A percentile compares a stretch with the other conserved stretches of the same genome.
Conservation (phyloP, 2,797 vertebrate genomes). For the Champsocephalus gunnari region DNA sequence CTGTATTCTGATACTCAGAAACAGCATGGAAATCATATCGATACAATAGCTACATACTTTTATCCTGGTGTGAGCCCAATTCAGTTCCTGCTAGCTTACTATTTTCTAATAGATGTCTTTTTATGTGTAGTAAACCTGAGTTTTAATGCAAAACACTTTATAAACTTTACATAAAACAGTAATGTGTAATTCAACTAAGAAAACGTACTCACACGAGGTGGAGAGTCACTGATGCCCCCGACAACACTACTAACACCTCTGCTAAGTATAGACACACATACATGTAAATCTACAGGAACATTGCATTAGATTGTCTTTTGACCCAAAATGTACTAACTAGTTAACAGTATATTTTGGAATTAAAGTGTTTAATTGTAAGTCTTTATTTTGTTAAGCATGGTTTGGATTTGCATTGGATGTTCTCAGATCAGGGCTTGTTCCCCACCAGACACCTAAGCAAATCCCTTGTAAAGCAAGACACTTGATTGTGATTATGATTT, state of each 20-base stretch:
- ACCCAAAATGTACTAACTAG: neutral
- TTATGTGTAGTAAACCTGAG: neutral
- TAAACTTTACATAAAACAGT: neutral
- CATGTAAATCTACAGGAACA: neutral
- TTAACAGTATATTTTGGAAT: neutral
- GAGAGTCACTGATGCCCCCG: neutral
- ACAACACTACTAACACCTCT: neutral
- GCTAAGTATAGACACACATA: neutral
- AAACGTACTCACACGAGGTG: neutral
- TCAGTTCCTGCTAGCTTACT: neutral
- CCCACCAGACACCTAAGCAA: too few relatives aligned
- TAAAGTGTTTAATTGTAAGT: neutral
- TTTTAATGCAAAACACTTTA: too few relatives aligned
- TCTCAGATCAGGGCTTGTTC: too few relatives aligned
- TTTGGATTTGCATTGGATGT: neutral
- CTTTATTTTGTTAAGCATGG: too few relatives aligned
- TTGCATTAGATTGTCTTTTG: too few relatives aligned
- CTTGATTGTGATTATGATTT: too few relatives aligned
- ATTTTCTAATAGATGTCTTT: neutral
- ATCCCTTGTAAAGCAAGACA: too few relatives aligned
- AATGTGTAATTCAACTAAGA: neutral
- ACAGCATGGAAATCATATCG: neutral
- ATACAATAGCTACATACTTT: neutral
- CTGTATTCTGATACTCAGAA: neutral
- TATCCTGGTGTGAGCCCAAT: neutral